A percentile compares a stretch with the other conserved stretches of the same genome.
Evolutionary conservation across 2,888 invertebrate genomes (phyloP).

Genomic region (Cerastis rubricosa): DNA sequence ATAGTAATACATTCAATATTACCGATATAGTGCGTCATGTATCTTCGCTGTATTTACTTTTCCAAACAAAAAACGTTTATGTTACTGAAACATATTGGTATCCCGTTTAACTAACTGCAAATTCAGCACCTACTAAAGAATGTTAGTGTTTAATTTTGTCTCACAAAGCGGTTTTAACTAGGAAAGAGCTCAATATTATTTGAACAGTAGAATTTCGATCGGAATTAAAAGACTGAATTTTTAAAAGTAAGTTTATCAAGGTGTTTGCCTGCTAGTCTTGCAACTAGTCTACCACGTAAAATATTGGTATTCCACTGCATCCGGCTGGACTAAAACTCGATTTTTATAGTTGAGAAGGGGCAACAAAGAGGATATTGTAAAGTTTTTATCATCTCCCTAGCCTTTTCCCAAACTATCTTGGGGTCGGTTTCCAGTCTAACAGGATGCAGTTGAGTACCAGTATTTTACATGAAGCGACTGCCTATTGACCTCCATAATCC

Average conservation of each 20-base stretch:
- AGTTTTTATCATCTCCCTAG: not conserved
- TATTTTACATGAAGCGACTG: too few relatives aligned
- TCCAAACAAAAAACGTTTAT: not conserved
- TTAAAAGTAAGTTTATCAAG: constrained; percentile 4
- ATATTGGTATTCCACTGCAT: not conserved
- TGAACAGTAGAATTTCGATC: constrained; percentile 34
- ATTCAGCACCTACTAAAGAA: constrained; percentile 44
- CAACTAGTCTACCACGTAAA: not conserved
- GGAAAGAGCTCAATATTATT: constrained; percentile 60
- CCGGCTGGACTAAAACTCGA: too few relatives aligned
- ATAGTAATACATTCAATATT: not conserved
- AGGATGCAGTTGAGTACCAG: too few relatives aligned
- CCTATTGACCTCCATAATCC: too few relatives aligned
- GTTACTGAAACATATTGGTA: constrained; percentile 27
- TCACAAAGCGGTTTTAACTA: constrained; percentile 64
- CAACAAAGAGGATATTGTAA: too few relatives aligned
- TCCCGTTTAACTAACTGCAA: constrained; percentile 52
- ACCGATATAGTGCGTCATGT: not conserved
- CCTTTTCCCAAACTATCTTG: too few relatives aligned
- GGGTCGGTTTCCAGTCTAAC: too few relatives aligned
- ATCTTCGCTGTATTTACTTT: not conserved
- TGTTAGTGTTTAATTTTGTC: constrained; percentile 73
- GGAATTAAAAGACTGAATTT: constrained; percentile 15
- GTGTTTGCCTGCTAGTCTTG: not conserved
- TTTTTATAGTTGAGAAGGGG: not conserved